Conservation (phyloP, 2,888 invertebrate genomes). For the Eledona agricola region DNA sequence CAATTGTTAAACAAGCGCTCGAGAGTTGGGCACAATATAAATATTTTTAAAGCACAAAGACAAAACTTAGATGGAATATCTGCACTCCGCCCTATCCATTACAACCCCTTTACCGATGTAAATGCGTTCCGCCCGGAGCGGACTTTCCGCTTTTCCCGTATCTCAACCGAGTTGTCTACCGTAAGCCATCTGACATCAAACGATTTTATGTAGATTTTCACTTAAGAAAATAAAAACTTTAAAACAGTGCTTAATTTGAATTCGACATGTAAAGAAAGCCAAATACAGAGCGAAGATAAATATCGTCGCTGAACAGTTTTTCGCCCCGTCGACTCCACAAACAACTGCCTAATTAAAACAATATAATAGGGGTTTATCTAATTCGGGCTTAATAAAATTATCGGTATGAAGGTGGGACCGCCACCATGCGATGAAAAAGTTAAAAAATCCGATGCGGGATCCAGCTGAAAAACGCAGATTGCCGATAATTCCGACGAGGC, state of each 20-base stretch:
- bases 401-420: slow-evolving; percentile 19
- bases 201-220: slow-evolving; percentile 62
- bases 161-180: slow-evolving; percentile 54
- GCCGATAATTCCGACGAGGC: slow-evolving; percentile 21
- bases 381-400: slow-evolving; percentile 33
- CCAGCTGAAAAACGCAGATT: slow-evolving; percentile 20
- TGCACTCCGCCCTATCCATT: slow-evolving; percentile 56
- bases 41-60: slow-evolving; percentile 62
- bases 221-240: slow-evolving; percentile 63
- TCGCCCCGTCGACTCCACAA: slow-evolving; percentile 20
- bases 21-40: slow-evolving; percentile 55
- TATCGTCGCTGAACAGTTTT: slow-evolving; percentile 25
- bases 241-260: slow-evolving; percentile 61
- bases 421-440: slow-evolving; percentile 30
- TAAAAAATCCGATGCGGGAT: slow-evolving; percentile 34
- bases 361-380: slow-evolving; percentile 35
- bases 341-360: slow-evolving; percentile 34
- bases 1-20: slow-evolving; percentile 42
- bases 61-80: slow-evolving; percentile 62
- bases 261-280: slow-evolving; percentile 56
- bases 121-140: slow-evolving; percentile 58
- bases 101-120: slow-evolving; percentile 61
- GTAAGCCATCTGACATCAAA: slow-evolving; percentile 61
- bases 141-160: slow-evolving; percentile 53
- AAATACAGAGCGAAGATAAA: slow-evolving; percentile 45